These are phyloP conservation scores for Melanostoma mellinum DNA, from an alignment of 2,888 invertebrate species.

Conservation along the genomic window DNA sequence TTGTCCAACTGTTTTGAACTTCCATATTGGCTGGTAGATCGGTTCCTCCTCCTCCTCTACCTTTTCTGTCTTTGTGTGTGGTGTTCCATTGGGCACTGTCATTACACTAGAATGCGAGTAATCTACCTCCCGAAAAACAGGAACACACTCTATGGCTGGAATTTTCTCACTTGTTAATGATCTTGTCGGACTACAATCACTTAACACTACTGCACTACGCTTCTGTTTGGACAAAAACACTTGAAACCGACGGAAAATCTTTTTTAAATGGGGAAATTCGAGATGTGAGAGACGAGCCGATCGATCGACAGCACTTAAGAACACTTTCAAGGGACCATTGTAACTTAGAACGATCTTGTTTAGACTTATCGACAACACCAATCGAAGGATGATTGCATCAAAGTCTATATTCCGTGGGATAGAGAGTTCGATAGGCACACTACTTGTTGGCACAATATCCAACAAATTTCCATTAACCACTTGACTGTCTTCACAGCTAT, in stretches of 20 bases:
- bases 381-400: constrained; percentile 65
- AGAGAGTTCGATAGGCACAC: not conserved
- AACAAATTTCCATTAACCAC: constrained; percentile 46
- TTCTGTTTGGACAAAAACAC: constrained; percentile 34
- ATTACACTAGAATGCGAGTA: constrained; percentile 52
- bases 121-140: not conserved
- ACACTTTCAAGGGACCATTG: constrained; percentile 73
- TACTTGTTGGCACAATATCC: constrained; percentile 68
- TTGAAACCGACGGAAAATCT: constrained; percentile 55
- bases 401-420: constrained; percentile 67
- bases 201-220: constrained; percentile 27
- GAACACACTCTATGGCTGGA: constrained; percentile 32
- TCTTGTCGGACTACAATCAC: constrained; percentile 19
- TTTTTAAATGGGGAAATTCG: constrained; percentile 14
- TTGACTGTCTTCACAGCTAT: constrained; percentile 43
- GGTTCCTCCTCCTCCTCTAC: constrained; percentile 76
- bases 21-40: constrained; percentile 82
- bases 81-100: constrained; percentile 73
- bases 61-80: constrained; percentile 33
- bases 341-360: constrained; percentile 75
- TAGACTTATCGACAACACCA: constrained; percentile 74
- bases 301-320: constrained; percentile 56
- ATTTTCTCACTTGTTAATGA: constrained; percentile 54
- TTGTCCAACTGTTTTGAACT: constrained; percentile 80
- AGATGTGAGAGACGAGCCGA: constrained; percentile 27